Evolutionary conservation across 2,797 vertebrate species (phyloP).

Genomic region (Rachycentron canadum): DNA sequence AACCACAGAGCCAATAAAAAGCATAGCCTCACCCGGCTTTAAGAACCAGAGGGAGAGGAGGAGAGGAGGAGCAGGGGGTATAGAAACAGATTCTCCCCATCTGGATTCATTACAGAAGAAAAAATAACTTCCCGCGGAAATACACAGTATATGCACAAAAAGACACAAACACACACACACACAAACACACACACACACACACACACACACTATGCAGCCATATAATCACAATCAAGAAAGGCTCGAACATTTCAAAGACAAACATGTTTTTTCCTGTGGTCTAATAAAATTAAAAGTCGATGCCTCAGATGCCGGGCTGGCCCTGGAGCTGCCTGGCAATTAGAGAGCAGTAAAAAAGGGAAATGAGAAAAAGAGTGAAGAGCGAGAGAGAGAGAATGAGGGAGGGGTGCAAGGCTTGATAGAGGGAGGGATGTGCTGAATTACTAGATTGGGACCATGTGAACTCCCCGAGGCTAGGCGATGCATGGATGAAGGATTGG

Average conservation of each 20-base stretch:
- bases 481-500: slow-evolving; percentile 63
- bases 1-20: slow-evolving; percentile 85
- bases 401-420: slow-evolving; percentile 46
- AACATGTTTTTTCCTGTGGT: slow-evolving; percentile 91
- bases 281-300: slow-evolving; percentile 89
- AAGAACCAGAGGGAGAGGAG: slow-evolving; percentile 78
- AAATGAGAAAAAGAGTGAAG: slow-evolving; percentile 77
- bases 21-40: slow-evolving; percentile 80
- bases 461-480: slow-evolving; percentile 76
- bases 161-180: slow-evolving; percentile 14
- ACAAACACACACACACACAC: slow-evolving; percentile 41
- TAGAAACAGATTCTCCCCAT: slow-evolving; percentile 84
- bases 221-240: slow-evolving; percentile 86
- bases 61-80: slow-evolving; percentile 69
- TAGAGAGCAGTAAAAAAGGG: slow-evolving; percentile 87
- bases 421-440: slow-evolving; percentile 81
- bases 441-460: slow-evolving; percentile 93
- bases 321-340: slow-evolving; percentile 84
- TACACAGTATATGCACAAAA: slow-evolving; percentile 48
- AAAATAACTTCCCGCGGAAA: slow-evolving; percentile 81
- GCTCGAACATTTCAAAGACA: slow-evolving; percentile 89
- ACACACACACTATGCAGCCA: slow-evolving; percentile 66
- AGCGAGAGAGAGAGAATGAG: slow-evolving; percentile 26
- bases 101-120: slow-evolving; percentile 86
- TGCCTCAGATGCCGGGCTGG: slow-evolving; percentile 81